A percentile compares a stretch with the other conserved stretches of the same genome.
These are phyloP conservation scores for Teleogryllus occipitalis DNA, from an alignment of 1,140 invertebrate genomes.

Conservation along the genomic window DNA sequence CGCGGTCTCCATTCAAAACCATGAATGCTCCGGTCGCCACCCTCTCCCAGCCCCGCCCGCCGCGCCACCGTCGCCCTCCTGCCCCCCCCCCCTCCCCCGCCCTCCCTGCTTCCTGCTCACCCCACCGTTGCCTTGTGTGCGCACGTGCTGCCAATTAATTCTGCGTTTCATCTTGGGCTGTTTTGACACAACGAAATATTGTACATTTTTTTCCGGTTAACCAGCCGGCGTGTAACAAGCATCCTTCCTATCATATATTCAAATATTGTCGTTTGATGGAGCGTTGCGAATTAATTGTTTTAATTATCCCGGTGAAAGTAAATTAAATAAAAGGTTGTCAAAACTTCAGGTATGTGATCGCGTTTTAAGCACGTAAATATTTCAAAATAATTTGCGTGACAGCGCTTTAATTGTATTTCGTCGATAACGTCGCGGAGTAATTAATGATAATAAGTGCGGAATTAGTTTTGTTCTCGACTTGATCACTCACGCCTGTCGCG, in stretches of 20 bases:
- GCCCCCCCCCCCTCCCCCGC: too few species aligned
- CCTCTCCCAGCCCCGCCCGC: too few species aligned
- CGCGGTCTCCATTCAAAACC: constrained; percentile 3
- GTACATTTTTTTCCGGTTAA: background rate
- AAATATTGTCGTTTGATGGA: constrained; percentile 1
- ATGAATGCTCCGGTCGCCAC: background rate
- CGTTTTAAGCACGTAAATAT: background rate
- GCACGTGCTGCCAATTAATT: constrained; percentile 1
- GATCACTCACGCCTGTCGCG: background rate
- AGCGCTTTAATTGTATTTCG: background rate
- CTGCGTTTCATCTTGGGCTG: background rate
- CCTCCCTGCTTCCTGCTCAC: too few species aligned
- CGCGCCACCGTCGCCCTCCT: background rate
- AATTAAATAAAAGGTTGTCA: constrained; percentile 2
- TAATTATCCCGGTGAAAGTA: background rate
- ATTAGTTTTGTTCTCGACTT: background rate
- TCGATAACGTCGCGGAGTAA: background rate
- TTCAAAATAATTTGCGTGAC: background rate
- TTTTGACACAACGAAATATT: background rate
- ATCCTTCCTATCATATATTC: background rate
- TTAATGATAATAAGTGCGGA: background rate
- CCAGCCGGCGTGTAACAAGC: background rate
- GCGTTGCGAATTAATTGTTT: background rate
- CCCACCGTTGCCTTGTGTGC: too few species aligned
- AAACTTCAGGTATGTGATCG: constrained; percentile 4